phyloP scores from a whole-genome alignment of 37 sponge, comb jelly and placozoan species.

The Aplysina aerophoba region DNA sequence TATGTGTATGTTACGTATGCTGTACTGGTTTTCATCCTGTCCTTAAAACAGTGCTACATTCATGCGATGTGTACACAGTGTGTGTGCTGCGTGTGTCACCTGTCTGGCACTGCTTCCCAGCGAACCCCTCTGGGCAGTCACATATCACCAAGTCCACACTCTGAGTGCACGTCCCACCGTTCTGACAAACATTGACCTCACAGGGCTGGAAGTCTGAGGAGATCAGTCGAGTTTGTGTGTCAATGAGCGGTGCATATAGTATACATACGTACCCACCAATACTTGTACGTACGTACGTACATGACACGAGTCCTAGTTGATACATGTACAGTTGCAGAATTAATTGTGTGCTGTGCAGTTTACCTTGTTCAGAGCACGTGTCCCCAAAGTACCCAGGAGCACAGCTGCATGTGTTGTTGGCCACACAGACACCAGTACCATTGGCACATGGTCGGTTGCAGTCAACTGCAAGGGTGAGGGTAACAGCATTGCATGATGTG shows the following conservation, averaged over 20 bases:
- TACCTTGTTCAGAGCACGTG: constrained; percentile 36
- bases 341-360: too few relatives aligned
- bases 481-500: neutral
- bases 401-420: constrained; percentile 59
- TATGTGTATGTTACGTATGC: too few relatives aligned
- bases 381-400: constrained; percentile 54
- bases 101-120: constrained; percentile 28
- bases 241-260: too few relatives aligned
- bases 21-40: too few relatives aligned
- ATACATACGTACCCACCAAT: too few relatives aligned
- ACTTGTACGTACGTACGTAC: too few relatives aligned
- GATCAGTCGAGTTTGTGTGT: too few relatives aligned
- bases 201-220: constrained; percentile 21
- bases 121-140: constrained; percentile 38
- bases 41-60: too few relatives aligned
- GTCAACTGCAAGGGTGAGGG: neutral
- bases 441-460: constrained; percentile 71
- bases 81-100: too few relatives aligned
- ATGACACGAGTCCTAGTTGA: too few relatives aligned
- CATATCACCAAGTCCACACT: constrained; percentile 2
- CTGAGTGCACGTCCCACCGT: constrained; percentile 31
- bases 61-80: too few relatives aligned
- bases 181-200: constrained; percentile 15
- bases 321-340: too few relatives aligned
- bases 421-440: constrained; percentile 60